A percentile compares a stretch with the other conserved stretches of the same genome.
These are phyloP conservation scores for Oscheius onirici DNA, from an alignment of 2,888 invertebrate genomes.

Conservation along the genomic window DNA sequence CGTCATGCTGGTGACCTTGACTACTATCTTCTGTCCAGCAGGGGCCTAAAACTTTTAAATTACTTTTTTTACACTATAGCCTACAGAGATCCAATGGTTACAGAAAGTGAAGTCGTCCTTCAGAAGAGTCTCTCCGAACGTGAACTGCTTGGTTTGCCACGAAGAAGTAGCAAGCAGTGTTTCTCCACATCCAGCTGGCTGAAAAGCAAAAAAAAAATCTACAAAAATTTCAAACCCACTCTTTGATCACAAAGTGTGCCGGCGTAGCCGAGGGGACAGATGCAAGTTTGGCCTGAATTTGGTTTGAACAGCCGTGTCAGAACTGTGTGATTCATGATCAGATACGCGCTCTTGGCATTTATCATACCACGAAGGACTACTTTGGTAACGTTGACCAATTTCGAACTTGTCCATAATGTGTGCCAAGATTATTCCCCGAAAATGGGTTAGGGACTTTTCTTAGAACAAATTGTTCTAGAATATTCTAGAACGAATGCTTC, in stretches of 20 bases:
- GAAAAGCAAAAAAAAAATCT: neutral
- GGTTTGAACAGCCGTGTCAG: too few relatives aligned
- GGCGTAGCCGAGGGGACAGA: neutral
- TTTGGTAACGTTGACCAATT: too few relatives aligned
- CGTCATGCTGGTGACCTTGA: slow-evolving; percentile 35
- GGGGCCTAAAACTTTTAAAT: slow-evolving; percentile 35
- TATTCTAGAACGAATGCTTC: too few relatives aligned
- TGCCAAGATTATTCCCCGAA: too few relatives aligned
- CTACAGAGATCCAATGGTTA: slow-evolving; percentile 17
- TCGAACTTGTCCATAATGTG: too few relatives aligned
- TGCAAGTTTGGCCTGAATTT: neutral
- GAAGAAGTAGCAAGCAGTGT: slow-evolving; percentile 36
- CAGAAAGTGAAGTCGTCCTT: slow-evolving; percentile 30
- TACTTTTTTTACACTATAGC: neutral
- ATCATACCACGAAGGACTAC: too few relatives aligned
- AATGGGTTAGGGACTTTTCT: too few relatives aligned
- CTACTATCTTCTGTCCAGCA: slow-evolving; percentile 36
- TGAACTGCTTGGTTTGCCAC: slow-evolving; percentile 34
- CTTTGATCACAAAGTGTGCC: neutral
- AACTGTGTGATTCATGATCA: too few relatives aligned
- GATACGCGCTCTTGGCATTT: too few relatives aligned
- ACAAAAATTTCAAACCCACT: neutral
- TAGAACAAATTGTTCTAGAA: too few relatives aligned
- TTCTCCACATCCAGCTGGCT: slow-evolving; percentile 42
- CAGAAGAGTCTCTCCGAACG: slow-evolving; percentile 36